These are phyloP conservation scores for Pachliopta kotzebuea DNA, from an alignment of 2,888 invertebrate species.

Conservation along the genomic window DNA sequence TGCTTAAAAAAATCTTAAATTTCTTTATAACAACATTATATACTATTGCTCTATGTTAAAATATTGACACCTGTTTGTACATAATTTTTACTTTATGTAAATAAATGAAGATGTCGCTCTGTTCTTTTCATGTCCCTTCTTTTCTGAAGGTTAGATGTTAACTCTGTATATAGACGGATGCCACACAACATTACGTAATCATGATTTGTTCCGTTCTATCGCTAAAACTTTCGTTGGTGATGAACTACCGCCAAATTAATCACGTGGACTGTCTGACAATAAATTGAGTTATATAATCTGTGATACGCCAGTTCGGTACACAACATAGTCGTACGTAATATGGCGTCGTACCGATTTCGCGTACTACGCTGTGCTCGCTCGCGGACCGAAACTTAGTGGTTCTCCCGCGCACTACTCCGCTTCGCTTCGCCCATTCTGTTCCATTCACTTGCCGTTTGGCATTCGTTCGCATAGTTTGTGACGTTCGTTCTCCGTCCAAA, in stretches of 20 bases:
- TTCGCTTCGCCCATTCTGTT: conserved; percentile 23
- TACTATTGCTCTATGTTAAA: no score
- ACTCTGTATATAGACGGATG: no score
- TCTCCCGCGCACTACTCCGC: conserved; percentile 28
- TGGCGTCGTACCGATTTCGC: conserved; percentile 20
- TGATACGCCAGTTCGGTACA: conserved; percentile 17
- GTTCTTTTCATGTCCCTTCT: no score
- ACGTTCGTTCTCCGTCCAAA: conserved; percentile 27
- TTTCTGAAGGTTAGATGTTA: no score
- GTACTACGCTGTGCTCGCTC: conserved; percentile 23
- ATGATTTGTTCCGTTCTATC: no score
- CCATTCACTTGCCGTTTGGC: conserved; percentile 28
- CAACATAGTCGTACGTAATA: conserved; percentile 14
- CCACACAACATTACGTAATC: no score
- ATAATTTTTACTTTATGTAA: no score
- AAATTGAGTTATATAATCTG: conserved; percentile 5
- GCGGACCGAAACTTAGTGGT: conserved; percentile 18
- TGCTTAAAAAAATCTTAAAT: no score
- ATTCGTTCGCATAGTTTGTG: conserved; percentile 21
- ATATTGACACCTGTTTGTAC: no score
- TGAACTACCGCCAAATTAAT: not conserved
- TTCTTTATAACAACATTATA: no score
- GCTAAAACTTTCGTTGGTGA: no score
- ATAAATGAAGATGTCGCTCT: no score
- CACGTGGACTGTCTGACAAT: conserved; percentile 1